Base-by-base conservation (phyloP, 2,888 invertebrate genomes). In the Phoenoteleia sp. region DNA sequence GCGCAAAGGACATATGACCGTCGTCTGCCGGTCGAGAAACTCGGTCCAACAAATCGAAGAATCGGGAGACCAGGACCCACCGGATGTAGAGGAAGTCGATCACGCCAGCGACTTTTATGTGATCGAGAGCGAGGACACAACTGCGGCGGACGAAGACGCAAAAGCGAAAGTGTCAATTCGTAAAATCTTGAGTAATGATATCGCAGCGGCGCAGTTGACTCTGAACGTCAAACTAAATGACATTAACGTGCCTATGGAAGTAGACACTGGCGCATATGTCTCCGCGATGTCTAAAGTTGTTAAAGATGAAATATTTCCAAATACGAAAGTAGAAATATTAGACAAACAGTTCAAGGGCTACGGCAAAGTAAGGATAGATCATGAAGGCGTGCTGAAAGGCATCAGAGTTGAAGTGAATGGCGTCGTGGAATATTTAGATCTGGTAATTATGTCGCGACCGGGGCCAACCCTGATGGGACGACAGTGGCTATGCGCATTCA, bases 381-480 rank as follows among this genome's bases (percentile, higher is more conserved):
- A 60, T 21, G 58, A 69, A 45, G 75, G 84, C 25, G 25, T 64
- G 52, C 13, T 81, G 4, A 81, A 85, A n/a, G 47, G 75, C 74
- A 52, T 85, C 36, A 71, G 74, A 84, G 71, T 89, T 36, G 79
- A 67, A 56, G 76, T 82, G 21, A 33, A 74, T 71, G 76, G 85
- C 21, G 52, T 54, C 9, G 29, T 42, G 66, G 75, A 49, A 11
- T 60, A 3, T 45, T 54, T 86, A 27, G 25, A 58, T 64, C 64
- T 76, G 47, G 69, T 69, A 81, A 62, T 85, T 49, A 81, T 87
- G 72, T 82, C 87, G 66, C 64, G 84, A 45, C 76, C 87, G 36
- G 86, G 84, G 19, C 79, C 84, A 52, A 88, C 87, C 36, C 72
- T 90, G n/a, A 77, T 89, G 7, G 90, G 88, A 19, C 83, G 88